A percentile compares a stretch with the other conserved stretches of the same genome.
These are phyloP conservation scores for Apis laboriosa DNA, from an alignment of 1,140 invertebrate species.

Conservation along the genomic window DNA sequence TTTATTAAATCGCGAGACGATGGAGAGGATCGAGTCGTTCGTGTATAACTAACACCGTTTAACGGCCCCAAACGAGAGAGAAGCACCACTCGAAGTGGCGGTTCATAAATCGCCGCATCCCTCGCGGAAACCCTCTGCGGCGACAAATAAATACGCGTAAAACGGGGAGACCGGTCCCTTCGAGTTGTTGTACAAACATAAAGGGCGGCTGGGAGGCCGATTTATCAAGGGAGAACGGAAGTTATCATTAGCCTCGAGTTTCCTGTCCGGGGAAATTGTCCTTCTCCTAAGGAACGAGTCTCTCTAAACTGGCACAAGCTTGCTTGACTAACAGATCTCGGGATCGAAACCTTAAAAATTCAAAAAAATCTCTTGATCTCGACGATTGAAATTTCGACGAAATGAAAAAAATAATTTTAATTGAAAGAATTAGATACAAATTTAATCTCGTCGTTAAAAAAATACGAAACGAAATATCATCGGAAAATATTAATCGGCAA, in stretches of 20 bases:
- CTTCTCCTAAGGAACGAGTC: background rate
- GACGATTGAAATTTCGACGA: no score
- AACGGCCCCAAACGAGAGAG: slow-evolving; percentile 1
- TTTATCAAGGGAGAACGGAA: slow-evolving; percentile 43
- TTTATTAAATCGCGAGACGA: no score
- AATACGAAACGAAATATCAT: no score
- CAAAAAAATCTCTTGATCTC: no score
- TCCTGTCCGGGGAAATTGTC: background rate
- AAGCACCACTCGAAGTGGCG: slow-evolving; percentile 6
- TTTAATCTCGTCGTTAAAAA: no score
- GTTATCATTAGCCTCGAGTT: slow-evolving; percentile 7
- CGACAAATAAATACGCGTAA: slow-evolving; percentile 71
- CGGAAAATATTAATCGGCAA: no score
- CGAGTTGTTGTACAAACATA: slow-evolving; percentile 2
- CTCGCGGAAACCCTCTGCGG: slow-evolving; percentile 58
- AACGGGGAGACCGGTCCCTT: slow-evolving; percentile 33
- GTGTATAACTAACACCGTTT: background rate
- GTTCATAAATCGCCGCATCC: slow-evolving; percentile 42
- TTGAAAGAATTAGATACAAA: background rate
- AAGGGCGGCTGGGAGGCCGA: slow-evolving; percentile 26
- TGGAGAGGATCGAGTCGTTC: background rate
- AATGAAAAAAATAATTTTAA: no score
- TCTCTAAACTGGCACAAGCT: background rate
- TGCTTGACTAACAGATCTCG: background rate
- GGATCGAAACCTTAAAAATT: background rate